phyloP scores from a whole-genome alignment of 2,113 vertebrate species.

The Macaca mulatta region DNA sequence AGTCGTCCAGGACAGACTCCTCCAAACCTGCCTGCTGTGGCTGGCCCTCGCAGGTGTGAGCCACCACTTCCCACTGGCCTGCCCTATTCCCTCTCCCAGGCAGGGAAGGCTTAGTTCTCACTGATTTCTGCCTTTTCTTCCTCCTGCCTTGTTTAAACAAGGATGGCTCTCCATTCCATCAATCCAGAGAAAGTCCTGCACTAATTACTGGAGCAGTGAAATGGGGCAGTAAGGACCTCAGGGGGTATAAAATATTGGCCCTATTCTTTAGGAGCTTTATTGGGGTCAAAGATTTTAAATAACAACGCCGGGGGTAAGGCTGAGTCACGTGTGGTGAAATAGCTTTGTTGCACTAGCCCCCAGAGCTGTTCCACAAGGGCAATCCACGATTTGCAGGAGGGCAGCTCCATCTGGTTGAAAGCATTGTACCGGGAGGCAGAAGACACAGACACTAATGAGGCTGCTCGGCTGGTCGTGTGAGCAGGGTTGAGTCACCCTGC shows the following conservation, averaged over 20 bases:
- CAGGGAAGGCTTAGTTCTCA: background rate
- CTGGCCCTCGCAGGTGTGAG: background rate
- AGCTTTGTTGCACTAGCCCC: background rate
- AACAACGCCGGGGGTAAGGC: background rate
- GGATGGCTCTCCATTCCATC: background rate
- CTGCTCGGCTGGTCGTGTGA: background rate
- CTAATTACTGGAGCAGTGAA: background rate
- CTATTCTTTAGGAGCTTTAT: background rate
- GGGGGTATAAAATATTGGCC: background rate
- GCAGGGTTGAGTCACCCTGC: background rate
- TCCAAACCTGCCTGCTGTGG: background rate
- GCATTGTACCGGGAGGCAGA: background rate
- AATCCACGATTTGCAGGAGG: accelerated
- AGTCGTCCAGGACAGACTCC: too few relatives aligned
- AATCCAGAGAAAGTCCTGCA: background rate
- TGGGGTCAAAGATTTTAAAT: background rate
- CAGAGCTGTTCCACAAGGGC: background rate
- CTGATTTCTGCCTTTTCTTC: background rate
- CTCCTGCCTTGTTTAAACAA: background rate
- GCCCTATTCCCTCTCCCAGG: background rate
- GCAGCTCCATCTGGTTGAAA: background rate
- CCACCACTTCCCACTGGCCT: too few relatives aligned
- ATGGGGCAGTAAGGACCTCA: background rate
- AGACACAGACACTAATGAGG: background rate
- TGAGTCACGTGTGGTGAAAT: too few relatives aligned